Evolutionary conservation across 2,888 invertebrate genomes (phyloP).

Genomic region (Crocallis elinguaria): DNA sequence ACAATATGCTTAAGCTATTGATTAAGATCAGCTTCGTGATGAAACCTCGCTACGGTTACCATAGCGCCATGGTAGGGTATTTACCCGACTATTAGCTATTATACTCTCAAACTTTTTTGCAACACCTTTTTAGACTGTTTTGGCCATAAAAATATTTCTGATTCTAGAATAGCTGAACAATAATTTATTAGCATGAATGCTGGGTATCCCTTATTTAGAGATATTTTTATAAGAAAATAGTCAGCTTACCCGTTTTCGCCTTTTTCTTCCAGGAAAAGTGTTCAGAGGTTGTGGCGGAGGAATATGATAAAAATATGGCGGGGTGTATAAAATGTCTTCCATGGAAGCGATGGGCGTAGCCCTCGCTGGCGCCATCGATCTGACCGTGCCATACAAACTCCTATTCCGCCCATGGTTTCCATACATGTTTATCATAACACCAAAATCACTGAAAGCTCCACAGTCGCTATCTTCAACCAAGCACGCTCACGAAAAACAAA

Average conservation of each 20-base stretch:
- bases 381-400: constrained; percentile 75
- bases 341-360: constrained; percentile 61
- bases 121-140: too few relatives aligned
- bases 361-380: constrained; percentile 67
- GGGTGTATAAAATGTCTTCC: constrained; percentile 68
- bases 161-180: too few relatives aligned
- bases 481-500: background rate
- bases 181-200: too few relatives aligned
- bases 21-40: too few relatives aligned
- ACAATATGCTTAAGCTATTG: too few relatives aligned
- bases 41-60: too few relatives aligned
- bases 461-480: background rate
- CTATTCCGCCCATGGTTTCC: constrained; percentile 63
- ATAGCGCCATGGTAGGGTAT: too few relatives aligned
- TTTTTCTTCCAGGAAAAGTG: constrained; percentile 78
- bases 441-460: constrained; percentile 7
- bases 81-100: too few relatives aligned
- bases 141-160: too few relatives aligned
- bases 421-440: constrained; percentile 72
- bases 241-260: constrained; percentile 70
- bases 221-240: background rate
- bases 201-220: too few relatives aligned
- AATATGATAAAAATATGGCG: constrained; percentile 77
- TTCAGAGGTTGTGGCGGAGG: constrained; percentile 73
- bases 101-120: too few relatives aligned